Evolutionary conservation across 30 jellyfish, hydroid and myxozoan genomes (phyloP).

Genomic region (Euphysa ruthae): DNA sequence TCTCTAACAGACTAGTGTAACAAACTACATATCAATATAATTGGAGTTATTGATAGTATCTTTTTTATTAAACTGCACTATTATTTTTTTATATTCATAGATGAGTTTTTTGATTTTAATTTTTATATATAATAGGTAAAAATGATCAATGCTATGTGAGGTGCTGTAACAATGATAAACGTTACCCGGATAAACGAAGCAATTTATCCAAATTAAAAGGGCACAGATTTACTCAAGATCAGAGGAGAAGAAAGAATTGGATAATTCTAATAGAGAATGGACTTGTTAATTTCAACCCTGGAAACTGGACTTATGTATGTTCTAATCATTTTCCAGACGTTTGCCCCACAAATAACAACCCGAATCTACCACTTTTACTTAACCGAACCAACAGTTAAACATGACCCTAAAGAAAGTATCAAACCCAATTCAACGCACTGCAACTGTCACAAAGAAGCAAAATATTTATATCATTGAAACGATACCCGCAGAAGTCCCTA

Average conservation of each 20-base stretch:
- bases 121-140: background rate
- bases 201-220: background rate
- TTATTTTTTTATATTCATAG: too few species aligned
- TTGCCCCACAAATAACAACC: background rate
- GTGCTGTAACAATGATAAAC: background rate
- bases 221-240: background rate
- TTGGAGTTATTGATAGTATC: too few species aligned
- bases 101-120: too few species aligned
- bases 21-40: too few species aligned
- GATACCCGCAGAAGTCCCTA: too few species aligned
- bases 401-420: background rate
- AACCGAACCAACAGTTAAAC: background rate
- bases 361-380: background rate
- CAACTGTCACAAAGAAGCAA: too few species aligned
- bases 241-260: too few species aligned
- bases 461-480: too few species aligned
- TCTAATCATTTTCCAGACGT: background rate
- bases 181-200: background rate
- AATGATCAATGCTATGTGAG: background rate
- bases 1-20: too few species aligned
- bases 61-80: too few species aligned
- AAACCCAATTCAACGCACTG: background rate
- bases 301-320: background rate
- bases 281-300: background rate
- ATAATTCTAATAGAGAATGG: background rate